Evolutionary conservation across 2,797 vertebrate genomes (phyloP).

Genomic region (Lates japonicus): DNA sequence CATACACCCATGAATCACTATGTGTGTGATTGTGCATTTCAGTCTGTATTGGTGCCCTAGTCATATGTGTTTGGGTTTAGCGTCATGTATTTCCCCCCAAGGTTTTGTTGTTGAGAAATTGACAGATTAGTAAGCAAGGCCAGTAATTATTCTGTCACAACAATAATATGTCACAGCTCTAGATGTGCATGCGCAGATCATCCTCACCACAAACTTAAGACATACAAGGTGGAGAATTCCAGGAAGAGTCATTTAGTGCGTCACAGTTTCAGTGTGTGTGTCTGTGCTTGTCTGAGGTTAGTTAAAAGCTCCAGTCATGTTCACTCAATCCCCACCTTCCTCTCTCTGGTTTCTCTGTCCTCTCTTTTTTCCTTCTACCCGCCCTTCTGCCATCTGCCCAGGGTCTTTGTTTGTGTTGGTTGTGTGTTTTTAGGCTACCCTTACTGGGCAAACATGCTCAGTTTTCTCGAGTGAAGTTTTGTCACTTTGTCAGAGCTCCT

Average conservation of each 20-base stretch:
- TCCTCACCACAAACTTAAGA: conserved; percentile 28
- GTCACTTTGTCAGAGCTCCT: conserved; percentile 64
- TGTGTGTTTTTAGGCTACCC: conserved; percentile 65
- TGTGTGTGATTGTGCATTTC: conserved; percentile 22
- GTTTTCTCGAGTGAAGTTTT: conserved; percentile 68
- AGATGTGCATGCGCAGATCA: conserved; percentile 37
- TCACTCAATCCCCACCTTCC: conserved; percentile 27
- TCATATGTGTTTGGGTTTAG: conserved; percentile 14
- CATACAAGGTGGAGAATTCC: conserved; percentile 43
- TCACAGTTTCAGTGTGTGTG: conserved; percentile 84
- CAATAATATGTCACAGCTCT: not conserved
- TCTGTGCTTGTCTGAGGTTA: conserved; percentile 79
- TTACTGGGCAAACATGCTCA: conserved; percentile 74
- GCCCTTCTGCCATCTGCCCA: conserved; percentile 33
- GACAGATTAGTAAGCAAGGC: conserved; percentile 2
- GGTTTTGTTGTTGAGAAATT: conserved; percentile 31
- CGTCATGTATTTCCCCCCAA: conserved; percentile 16
- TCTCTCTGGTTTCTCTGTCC: conserved; percentile 31
- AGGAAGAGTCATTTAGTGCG: conserved; percentile 42
- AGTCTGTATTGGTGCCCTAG: conserved; percentile 1
- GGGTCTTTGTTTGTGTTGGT: conserved; percentile 55
- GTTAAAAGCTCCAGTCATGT: conserved; percentile 54
- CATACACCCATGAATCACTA: conserved; percentile 30
- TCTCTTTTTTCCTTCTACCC: conserved; percentile 13
- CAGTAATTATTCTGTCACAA: conserved; percentile 28